Evolutionary conservation across 2,888 invertebrate genomes (phyloP).

Genomic region (Drosophila aldrichi): DNA sequence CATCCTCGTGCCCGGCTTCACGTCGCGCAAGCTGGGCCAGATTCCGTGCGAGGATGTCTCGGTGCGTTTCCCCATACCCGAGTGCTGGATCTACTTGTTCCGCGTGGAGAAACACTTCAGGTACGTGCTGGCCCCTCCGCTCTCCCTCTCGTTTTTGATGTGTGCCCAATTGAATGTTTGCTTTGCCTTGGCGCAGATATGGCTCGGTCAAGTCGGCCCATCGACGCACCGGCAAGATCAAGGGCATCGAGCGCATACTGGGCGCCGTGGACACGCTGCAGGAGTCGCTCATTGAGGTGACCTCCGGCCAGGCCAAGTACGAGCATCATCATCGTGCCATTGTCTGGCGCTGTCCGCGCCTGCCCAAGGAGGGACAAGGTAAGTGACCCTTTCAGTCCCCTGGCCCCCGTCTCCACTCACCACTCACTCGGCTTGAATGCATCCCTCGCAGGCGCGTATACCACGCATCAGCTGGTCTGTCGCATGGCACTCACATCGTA

Average conservation of each 20-base stretch:
- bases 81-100: constrained; percentile 99
- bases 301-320: constrained; percentile 98
- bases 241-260: constrained; percentile 95
- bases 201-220: constrained; percentile 98
- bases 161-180: neutral
- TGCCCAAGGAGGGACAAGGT: constrained; percentile 99
- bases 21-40: constrained; percentile 97
- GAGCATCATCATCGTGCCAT: constrained; percentile 99
- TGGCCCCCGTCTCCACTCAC: too few species aligned
- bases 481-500: constrained; percentile 98
- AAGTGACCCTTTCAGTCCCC: constrained; percentile 22
- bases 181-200: constrained; percentile 87
- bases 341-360: constrained; percentile 98
- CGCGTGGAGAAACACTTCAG: constrained; percentile 98
- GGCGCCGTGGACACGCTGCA: constrained; percentile 96
- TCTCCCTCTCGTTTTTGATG: too few species aligned
- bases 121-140: constrained; percentile 57
- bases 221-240: constrained; percentile 94
- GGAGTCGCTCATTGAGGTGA: constrained; percentile 97
- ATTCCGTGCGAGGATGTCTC: constrained; percentile 99
- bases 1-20: constrained; percentile 98
- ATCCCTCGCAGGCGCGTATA: constrained; percentile 93
- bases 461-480: constrained; percentile 97
- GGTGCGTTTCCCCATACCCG: constrained; percentile 98
- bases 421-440: constrained; percentile 55